Base-by-base conservation (phyloP, 2,888 invertebrate species). In the Andrena bucephala region DNA sequence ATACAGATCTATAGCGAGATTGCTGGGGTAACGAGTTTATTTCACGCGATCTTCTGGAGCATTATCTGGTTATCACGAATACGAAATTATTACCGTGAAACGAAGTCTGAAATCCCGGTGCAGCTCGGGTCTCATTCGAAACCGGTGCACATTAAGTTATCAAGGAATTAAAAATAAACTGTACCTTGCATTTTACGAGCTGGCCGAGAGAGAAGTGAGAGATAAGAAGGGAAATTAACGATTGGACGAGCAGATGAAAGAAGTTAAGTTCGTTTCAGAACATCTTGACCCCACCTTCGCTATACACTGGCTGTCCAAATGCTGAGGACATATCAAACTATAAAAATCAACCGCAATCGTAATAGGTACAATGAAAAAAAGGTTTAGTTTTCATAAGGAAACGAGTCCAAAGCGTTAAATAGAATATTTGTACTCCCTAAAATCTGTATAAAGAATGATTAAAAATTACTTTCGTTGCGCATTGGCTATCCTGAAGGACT, bases 31-130 rank as follows among this genome's bases (percentile, higher is more conserved):
- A 68, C 63, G 29, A 63, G 59, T 57, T 60, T 20, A 42, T 60
- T 77, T 67, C 74, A 62, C 50, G 74, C 66, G 59, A 75, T 68
- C 60, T 36, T 3, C 27, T 36, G 16, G 13, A 52, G 33, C 20
- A n/a, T 74, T 60, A 66, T 74, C 52, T 8, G 59, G 1, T 16
- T 60, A 59, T 66, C 36, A 31, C 73, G 33, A 10, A 33, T 31
- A 16, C 27, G 65, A 73, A 65, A 57, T 77, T 65, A 71, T 76
- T 54, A 54, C 62, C 59, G 71, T 29, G 31, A 50, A 65, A 57
- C 36, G 27, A 50, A 68, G 24, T 29, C 29, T n/a, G 62, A 75
- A 57, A 52, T 70, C 71, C 16, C 13, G 48, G 0, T 6, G 13
- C 72, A 31, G 48, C 33, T 29, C 59, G 69, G 7, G 27, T 42